Evolutionary conservation across 1,140 invertebrate genomes (phyloP).

Genomic region (Drosophila sulfurigaster): DNA sequence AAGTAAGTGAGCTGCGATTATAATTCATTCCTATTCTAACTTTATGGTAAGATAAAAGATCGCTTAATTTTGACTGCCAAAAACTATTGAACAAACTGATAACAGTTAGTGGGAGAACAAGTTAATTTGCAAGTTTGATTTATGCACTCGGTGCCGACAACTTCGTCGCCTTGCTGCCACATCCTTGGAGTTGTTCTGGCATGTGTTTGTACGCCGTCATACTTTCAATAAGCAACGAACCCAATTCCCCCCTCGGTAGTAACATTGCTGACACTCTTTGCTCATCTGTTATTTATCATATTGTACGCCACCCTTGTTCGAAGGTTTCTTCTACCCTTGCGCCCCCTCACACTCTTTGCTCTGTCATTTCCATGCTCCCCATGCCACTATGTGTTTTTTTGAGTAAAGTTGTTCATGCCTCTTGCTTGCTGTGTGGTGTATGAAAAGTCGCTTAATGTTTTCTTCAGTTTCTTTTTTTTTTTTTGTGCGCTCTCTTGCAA

Average conservation of each 20-base stretch:
- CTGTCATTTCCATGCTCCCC: not conserved
- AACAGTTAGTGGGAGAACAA: not conserved
- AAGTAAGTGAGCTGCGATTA: no score
- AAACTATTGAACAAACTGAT: no score
- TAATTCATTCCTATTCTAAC: no score
- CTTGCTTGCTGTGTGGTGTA: conserved; percentile 3
- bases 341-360: not conserved
- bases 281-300: conserved; percentile 82
- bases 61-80: no score
- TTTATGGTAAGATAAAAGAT: no score
- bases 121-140: conserved; percentile 2
- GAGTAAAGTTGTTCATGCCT: conserved; percentile 23
- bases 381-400: not conserved
- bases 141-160: not conserved
- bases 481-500: conserved; percentile 48
- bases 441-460: conserved; percentile 30
- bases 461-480: conserved; percentile 23
- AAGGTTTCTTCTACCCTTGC: conserved; percentile 2
- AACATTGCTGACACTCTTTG: conserved; percentile 65
- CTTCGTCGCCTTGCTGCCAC: conserved; percentile 54
- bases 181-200: conserved; percentile 9
- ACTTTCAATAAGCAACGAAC: conserved; percentile 71
- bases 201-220: conserved; percentile 61
- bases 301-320: conserved; percentile 34
- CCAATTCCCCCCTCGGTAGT: conserved; percentile 26